Percentiles rank a stretch among this genome's conserved stretches.
Evolutionary conservation across 2,888 invertebrate species (phyloP).

Genomic region (Fabriciana adippe): DNA sequence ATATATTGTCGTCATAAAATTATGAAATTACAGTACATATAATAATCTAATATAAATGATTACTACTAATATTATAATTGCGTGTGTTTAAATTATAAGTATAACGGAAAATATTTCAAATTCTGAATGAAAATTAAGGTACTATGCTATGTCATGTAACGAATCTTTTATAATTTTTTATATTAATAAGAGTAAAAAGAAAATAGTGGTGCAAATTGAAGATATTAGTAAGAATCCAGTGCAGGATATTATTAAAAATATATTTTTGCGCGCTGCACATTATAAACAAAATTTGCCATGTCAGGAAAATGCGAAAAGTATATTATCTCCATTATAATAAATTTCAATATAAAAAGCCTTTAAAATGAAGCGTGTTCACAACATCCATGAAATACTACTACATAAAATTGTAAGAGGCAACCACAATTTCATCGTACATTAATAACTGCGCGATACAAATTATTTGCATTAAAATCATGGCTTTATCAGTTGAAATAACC

Average conservation of each 20-base stretch:
- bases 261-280: too few species aligned
- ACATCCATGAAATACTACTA: conserved; percentile 14
- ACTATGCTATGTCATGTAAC: too few species aligned
- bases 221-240: too few species aligned
- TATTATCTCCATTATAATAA: conserved; percentile 16
- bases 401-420: conserved; percentile 19
- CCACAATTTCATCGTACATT: conserved; percentile 15
- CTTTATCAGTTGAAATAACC: conserved; percentile 21
- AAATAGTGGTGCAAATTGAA: too few species aligned
- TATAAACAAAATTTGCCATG: neutral
- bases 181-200: too few species aligned
- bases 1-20: conserved; percentile 45
- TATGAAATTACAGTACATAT: neutral
- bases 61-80: too few species aligned
- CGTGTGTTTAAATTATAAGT: too few species aligned
- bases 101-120: too few species aligned
- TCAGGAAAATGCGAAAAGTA: conserved; percentile 1
- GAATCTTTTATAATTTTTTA: too few species aligned
- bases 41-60: neutral
- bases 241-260: too few species aligned
- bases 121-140: too few species aligned
- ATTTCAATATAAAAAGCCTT: conserved; percentile 17
- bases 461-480: conserved; percentile 25
- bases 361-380: conserved; percentile 15
- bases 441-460: conserved; percentile 15